Base-by-base conservation (phyloP, 2,888 invertebrate genomes). In the Pristionchus japonicus region DNA sequence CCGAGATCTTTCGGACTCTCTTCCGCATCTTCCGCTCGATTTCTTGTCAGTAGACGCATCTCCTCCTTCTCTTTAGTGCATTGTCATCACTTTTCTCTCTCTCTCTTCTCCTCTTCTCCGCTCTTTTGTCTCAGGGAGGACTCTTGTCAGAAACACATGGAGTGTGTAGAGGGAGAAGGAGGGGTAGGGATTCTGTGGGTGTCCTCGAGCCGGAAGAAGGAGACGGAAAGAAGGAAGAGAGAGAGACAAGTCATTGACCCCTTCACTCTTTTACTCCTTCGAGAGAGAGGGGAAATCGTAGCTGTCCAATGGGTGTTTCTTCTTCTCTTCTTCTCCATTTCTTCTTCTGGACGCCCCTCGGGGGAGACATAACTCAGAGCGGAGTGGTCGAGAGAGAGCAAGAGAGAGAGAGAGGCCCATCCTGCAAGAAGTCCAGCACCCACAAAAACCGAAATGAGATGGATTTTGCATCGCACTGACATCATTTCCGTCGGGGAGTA, bases 331-430 rank as follows among this genome's bases (percentile, higher is more conserved):
- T n/a, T 64, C 61, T 70, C 86, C 23, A 23, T 86, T 43, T 47
- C 70, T 49, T 40, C 67, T 40, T n/a, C n/a, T n/a, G n/a, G n/a
- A n/a, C n/a, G 0, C 23, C 85, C 15, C 85, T 47, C 85, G 31
- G n/a, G 61, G 64, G 85, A 85, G 85, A 57, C 85, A 85, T 64
- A 57, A 64, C 85, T 85, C 85, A 85, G 85, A 43, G 57, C 34
- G 85, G 37, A 43, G 61, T 64, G 85, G 61, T 6, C 43, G 27
- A 64, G 84, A 84, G 84, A 9, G 37, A 3, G 23, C 15, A 37
- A 37, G 77, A 82, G 49, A 82, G 49, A 82, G 83, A 17, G n/a
- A 37, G 40, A 23, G 84, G 40, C 61, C n/a, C n/a, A n/a, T n/a
- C n/a, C 40, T 27, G 43, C 43, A 77, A 27, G 43, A 77, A 27